A percentile compares a stretch with the other conserved stretches of the same genome.
Conservation (phyloP, 2,797 vertebrate species). For the Leontocebus nigricollis region DNA sequence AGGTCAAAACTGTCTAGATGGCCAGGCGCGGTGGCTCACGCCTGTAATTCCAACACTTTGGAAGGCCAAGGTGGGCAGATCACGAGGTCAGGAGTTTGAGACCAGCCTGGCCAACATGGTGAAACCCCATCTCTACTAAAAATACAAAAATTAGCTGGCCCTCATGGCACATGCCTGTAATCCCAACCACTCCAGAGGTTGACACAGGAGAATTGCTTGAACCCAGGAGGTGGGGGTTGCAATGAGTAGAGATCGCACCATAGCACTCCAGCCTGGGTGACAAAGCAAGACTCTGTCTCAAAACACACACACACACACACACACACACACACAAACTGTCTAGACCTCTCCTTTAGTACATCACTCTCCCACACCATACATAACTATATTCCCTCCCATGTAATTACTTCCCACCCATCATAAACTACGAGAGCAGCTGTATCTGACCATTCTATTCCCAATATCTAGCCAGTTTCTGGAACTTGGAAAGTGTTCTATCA, state of each 20-base stretch:
- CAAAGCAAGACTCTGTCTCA: background rate
- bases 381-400: background rate
- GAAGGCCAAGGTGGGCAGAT: background rate
- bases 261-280: background rate
- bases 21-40: fast-evolving
- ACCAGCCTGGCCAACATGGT: background rate
- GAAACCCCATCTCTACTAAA: background rate
- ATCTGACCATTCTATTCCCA: background rate
- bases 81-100: background rate
- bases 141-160: background rate
- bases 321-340: background rate
- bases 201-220: background rate
- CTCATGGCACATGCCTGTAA: background rate
- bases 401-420: background rate
- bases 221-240: background rate
- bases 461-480: background rate
- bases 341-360: background rate
- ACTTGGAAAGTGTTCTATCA: background rate
- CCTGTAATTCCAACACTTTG: background rate
- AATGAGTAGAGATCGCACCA: background rate
- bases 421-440: background rate
- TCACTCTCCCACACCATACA: background rate
- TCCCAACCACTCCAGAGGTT: background rate
- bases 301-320: no score
- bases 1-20: background rate